Base-by-base conservation (phyloP, 2,888 invertebrate genomes). In the Tupiocoris notatus region DNA sequence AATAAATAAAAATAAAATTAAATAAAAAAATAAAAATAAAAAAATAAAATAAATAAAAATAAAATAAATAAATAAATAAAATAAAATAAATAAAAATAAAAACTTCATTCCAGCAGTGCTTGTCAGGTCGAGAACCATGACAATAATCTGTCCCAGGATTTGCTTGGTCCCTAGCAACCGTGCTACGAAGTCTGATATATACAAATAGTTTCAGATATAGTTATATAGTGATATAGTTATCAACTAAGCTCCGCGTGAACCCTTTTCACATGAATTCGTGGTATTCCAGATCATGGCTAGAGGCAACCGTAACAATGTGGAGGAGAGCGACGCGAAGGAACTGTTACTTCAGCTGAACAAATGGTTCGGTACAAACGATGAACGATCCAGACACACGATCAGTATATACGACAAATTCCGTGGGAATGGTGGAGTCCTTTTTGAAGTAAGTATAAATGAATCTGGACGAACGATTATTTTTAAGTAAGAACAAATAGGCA, bases 321-420 rank as follows among this genome's bases (percentile, higher is more conserved):
- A 81, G 18, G 71, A 64, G 0, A 68, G 76, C 3, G 82, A 84
- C 64, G 80, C 81, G 16, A 80, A 80, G 20, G 71, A 82, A 16
- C 82, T 87, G 0, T 83, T 89, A 1, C 84, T 87, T 64, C 83
- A 85, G 0, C 79, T 89, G 0, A 87, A 88, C 79, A 78, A 82
- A 0, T 86, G 85, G 83, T 86, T 89, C 81, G 88, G 88, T 0
- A 86, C 75, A 24, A 68, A 65, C 56, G 66, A 75, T 24, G 67
- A 77, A n/a, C 77, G 73, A 12, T 77, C 78, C 24, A 80, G 79
- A 70, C 78, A 78, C 21, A 79, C 79, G 7, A 79, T 81, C 56
- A 78, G 87, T 81, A 85, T 90, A 58, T 91, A 88, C 82, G 88
- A 88, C 0, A 83, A 86, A 0, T 90, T 89, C 82, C 86, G 88